Evolutionary conservation across 2,888 invertebrate species (phyloP).

Genomic region (Bruchidius siliquastri): DNA sequence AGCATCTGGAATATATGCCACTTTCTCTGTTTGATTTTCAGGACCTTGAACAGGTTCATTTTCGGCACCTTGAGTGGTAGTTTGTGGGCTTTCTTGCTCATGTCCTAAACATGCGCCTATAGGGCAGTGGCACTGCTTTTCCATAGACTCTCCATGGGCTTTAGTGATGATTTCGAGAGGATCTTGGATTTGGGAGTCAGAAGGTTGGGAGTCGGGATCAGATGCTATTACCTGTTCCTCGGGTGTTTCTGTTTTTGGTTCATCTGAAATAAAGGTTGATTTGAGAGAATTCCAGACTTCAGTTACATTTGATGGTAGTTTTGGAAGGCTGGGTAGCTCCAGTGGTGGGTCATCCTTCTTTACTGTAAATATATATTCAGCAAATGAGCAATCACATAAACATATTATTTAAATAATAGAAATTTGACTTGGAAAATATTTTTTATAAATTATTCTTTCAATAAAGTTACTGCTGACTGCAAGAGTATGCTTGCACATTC

Average conservation of each 20-base stretch:
- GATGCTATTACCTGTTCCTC: slow-evolving; percentile 18
- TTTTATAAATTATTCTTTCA: no score
- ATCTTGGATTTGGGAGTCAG: slow-evolving; percentile 14
- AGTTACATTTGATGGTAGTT: slow-evolving; percentile 57
- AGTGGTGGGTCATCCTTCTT: slow-evolving; percentile 66
- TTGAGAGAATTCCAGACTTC: slow-evolving; percentile 46
- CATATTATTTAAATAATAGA: no score
- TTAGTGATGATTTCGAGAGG: slow-evolving; percentile 10
- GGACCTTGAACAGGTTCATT: background rate
- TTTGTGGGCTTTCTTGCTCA: slow-evolving; percentile 20
- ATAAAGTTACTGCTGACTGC: no score
- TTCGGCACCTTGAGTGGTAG: background rate
- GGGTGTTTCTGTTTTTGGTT: slow-evolving; percentile 8
- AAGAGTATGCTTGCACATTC: no score
- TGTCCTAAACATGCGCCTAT: slow-evolving; percentile 32
- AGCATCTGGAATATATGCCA: background rate
- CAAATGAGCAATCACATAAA: background rate
- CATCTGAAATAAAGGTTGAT: slow-evolving; percentile 37
- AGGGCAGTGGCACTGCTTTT: slow-evolving; percentile 33
- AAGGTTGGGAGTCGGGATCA: slow-evolving; percentile 21
- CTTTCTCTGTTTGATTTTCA: background rate
- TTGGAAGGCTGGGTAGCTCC: slow-evolving; percentile 57
- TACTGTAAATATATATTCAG: slow-evolving; percentile 47
- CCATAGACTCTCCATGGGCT: slow-evolving; percentile 15
- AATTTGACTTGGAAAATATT: no score